These are phyloP conservation scores for Karalla daura DNA, from an alignment of 2,797 vertebrate genomes.

Conservation along the genomic window DNA sequence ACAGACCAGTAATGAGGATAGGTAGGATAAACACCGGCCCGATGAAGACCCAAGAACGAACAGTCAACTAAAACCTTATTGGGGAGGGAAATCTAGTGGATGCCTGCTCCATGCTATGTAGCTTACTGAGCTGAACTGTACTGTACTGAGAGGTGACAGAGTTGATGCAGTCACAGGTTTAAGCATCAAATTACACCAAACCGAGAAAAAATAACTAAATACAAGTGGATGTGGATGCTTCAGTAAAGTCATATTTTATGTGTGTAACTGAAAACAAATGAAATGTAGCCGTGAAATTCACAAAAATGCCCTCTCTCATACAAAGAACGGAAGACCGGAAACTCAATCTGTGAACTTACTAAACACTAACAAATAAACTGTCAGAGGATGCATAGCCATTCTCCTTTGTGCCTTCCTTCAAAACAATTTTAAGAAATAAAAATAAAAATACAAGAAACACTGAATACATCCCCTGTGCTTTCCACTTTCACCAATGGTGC, in stretches of 20 bases:
- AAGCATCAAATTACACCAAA: conserved; percentile 5
- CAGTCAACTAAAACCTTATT: not conserved
- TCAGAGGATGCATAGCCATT: conserved; percentile 76
- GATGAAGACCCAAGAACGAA: conserved; percentile 9
- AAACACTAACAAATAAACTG: conserved; percentile 71
- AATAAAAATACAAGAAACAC: conserved; percentile 38
- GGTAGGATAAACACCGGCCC: conserved; percentile 2
- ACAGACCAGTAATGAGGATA: conserved; percentile 2
- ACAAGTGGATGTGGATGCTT: not conserved
- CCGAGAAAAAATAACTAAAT: not conserved
- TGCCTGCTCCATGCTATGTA: not conserved
- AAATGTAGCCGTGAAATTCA: conserved; percentile 13
- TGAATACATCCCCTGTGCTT: conserved; percentile 18
- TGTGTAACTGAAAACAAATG: not conserved
- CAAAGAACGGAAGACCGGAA: conserved; percentile 31
- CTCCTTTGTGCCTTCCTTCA: conserved; percentile 9
- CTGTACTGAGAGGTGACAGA: not conserved
- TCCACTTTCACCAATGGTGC: conserved; percentile 27
- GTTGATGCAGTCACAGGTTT: not conserved
- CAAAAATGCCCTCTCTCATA: not conserved
- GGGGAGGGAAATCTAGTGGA: not conserved
- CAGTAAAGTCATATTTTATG: conserved; percentile 11
- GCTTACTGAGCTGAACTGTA: not conserved
- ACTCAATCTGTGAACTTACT: conserved; percentile 52
- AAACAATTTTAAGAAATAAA: not conserved